Base-by-base conservation (phyloP, 2,888 invertebrate species). In the Pachymerium ferrugineum region DNA sequence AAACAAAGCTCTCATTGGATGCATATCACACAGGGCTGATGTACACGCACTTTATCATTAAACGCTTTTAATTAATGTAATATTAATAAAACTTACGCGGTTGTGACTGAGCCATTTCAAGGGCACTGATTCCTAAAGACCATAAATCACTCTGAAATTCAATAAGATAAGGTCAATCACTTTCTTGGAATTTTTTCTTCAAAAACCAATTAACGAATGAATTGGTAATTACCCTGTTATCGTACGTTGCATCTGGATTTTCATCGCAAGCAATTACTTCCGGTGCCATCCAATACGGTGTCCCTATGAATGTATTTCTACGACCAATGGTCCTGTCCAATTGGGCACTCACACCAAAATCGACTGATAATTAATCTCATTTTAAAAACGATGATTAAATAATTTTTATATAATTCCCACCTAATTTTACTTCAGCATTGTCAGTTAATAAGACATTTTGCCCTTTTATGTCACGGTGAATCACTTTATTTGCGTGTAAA, bases 211-310 rank as follows among this genome's bases (percentile, higher is more conserved):
- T 93, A 80, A 12, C 16, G 28, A 29, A 71, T 19, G 8, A 14
- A 25, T 38, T 31, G 25, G 5, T 6, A 19, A 16, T 71, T 77
- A 83, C 83, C 78, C 83, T 90, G 86, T 97, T 97, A 85, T 99
- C 99, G 82, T 99, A 99, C 22, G 99, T 99, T 75, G 99, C 98
- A 83, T 99, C 98, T 70, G 97, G 96, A 85, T 99, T 99, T 85
- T 99, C 98, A 85, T 99, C 99, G 85, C 99, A 99, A 74, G 98
- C 99, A 81, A 99, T 99, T 70, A 98, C 98, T 87, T 98, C 98
- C 1, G 97, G 98, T 47, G 97, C 97, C 98, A 98, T 98, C 95
- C 95, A 95, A 83, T 95, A 95, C 8, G 94, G 95, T 19, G 95
- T 95, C 78, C 99, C 99, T 80, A 99, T 99, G 83, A 99, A 99